Conservation (phyloP, 2,113 vertebrate species). For the Carassius carassius region DNA sequence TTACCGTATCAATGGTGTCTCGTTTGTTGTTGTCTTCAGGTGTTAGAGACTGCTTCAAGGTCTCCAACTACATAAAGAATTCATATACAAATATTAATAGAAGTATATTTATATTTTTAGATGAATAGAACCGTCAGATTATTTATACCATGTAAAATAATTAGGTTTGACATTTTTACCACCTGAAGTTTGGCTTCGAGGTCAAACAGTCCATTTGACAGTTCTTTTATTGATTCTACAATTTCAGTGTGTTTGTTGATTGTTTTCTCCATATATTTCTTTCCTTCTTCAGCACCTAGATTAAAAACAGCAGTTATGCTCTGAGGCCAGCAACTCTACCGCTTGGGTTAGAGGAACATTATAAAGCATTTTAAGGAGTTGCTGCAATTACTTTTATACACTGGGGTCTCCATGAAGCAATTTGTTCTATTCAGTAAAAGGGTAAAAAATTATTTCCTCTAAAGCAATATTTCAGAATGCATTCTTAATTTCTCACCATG, state of each 20-base stretch:
- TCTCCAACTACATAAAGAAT: constrained; percentile 46
- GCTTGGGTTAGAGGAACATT: not conserved
- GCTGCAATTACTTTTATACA: not conserved
- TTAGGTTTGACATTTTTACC: constrained; percentile 52
- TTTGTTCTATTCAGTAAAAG: not conserved
- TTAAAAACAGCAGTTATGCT: not conserved
- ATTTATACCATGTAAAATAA: not conserved
- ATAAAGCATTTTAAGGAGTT: not conserved
- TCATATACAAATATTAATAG: constrained; percentile 1
- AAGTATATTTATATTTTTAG: not conserved
- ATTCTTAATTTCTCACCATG: constrained; percentile 77
- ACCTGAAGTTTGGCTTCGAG: constrained; percentile 85
- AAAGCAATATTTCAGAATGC: constrained; percentile 6
- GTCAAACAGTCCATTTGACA: constrained; percentile 81
- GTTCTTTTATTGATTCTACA: constrained; percentile 80
- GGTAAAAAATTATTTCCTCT: not conserved
- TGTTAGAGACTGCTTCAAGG: constrained; percentile 43
- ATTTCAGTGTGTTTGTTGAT: constrained; percentile 82
- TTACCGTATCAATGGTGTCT: constrained; percentile 64
- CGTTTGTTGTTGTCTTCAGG: constrained; percentile 55
- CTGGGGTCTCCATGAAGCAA: not conserved
- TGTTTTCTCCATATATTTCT: constrained; percentile 82
- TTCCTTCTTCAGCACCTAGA: constrained; percentile 86
- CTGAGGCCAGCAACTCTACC: not conserved
- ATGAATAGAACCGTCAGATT: not conserved